These are phyloP conservation scores for Habrosyne pyritoides DNA, from an alignment of 2,888 invertebrate species.

Conservation along the genomic window DNA sequence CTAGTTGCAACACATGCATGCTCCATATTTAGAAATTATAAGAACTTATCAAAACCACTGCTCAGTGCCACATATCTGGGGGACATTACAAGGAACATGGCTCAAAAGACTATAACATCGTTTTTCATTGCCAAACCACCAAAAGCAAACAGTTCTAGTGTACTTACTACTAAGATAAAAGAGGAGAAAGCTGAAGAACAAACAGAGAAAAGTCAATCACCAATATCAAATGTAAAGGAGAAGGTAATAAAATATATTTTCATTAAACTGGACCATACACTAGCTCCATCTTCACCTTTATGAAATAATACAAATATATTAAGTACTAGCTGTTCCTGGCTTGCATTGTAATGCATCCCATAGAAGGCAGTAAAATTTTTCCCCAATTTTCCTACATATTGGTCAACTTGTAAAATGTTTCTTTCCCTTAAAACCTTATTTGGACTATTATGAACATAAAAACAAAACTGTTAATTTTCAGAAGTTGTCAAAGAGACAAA, in stretches of 20 bases:
- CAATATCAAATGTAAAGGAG: slow-evolving; percentile 25
- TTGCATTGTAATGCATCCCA: too few relatives aligned
- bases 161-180: slow-evolving; percentile 25
- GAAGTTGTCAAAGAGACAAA: slow-evolving; percentile 58
- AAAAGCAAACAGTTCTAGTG: slow-evolving; percentile 31
- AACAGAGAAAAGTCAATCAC: slow-evolving; percentile 14
- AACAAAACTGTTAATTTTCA: slow-evolving; percentile 31
- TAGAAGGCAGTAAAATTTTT: too few relatives aligned
- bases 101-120: slow-evolving; percentile 75
- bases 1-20: slow-evolving; percentile 22
- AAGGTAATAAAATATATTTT: slow-evolving; percentile 38
- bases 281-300: too few relatives aligned
- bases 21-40: neutral
- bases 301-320: too few relatives aligned
- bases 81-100: slow-evolving; percentile 49
- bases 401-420: too few relatives aligned
- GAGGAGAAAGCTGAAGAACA: slow-evolving; percentile 7
- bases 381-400: too few relatives aligned
- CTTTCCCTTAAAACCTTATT: too few relatives aligned
- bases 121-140: slow-evolving; percentile 72
- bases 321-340: too few relatives aligned
- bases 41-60: slow-evolving; percentile 10
- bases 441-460: too few relatives aligned
- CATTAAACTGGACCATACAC: too few relatives aligned
- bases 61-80: slow-evolving; percentile 10